Percentiles rank a stretch among this genome's conserved stretches.
Evolutionary conservation across 2,797 vertebrate species (phyloP).

Genomic region (Borostomias antarcticus): DNA sequence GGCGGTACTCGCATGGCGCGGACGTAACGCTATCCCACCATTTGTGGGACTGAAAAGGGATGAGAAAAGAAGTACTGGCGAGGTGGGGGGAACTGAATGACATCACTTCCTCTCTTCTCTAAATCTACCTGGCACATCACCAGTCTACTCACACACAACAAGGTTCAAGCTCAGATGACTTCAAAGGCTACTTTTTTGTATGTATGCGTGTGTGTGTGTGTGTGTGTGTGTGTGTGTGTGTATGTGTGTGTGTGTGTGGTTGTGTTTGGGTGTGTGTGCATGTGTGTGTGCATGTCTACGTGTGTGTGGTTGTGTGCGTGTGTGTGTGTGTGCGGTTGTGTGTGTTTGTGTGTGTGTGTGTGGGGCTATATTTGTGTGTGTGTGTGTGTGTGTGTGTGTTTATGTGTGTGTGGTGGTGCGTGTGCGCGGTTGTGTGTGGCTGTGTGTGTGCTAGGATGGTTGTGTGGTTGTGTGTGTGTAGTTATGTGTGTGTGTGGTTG

Average conservation of each 20-base stretch:
- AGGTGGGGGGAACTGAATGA: neutral
- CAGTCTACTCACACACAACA: conserved; percentile 27
- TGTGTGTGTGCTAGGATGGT: too few relatives aligned
- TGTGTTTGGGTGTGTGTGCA: too few relatives aligned
- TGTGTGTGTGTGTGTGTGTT: conserved; percentile 24
- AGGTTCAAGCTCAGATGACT: conserved; percentile 20
- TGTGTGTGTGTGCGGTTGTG: too few relatives aligned
- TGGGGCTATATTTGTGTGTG: too few relatives aligned
- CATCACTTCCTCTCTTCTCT: neutral
- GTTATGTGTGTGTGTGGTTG: too few relatives aligned
- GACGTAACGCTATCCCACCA: conserved; percentile 17
- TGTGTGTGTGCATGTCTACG: too few relatives aligned
- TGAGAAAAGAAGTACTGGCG: neutral
- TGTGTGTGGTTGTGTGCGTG: too few relatives aligned
- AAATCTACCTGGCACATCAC: conserved; percentile 2
- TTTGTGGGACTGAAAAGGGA: neutral
- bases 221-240: conserved; percentile 36
- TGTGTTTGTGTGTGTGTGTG: too few relatives aligned
- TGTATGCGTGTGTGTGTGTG: too few relatives aligned
- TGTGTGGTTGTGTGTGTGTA: too few relatives aligned
- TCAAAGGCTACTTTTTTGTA: conserved; percentile 47
- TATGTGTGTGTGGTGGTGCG: conserved; percentile 41
- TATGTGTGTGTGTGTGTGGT: too few relatives aligned
- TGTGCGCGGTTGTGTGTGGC: too few relatives aligned
- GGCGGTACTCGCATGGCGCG: conserved; percentile 20